Base-by-base conservation (phyloP, 2,888 invertebrate species). In the Eupelmus urozonus region DNA sequence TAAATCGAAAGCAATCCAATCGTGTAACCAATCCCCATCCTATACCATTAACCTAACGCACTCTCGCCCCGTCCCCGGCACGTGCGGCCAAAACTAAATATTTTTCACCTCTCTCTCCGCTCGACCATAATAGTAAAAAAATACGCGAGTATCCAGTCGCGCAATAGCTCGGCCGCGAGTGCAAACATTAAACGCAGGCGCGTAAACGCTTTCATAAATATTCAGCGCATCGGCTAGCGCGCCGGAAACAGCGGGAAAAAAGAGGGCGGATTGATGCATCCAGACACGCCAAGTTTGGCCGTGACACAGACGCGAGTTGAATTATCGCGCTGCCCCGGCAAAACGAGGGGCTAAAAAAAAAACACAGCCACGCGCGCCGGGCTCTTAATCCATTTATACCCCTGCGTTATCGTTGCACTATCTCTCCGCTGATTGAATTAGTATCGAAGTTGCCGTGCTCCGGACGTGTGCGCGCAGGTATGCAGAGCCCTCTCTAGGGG, bases 391-490 rank as follows among this genome's bases (percentile, higher is more conserved):
- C 69, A 78, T 66, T 80, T 80, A 80, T 57, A 45, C 73, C 69
- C 60, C 69, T 72, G 62, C 42, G 18, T 55, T 76, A 49, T 69
- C n/a, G n/a, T 18, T 53, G 74, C 57, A 20, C 29, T 11, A 3
- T 18, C 42, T 18, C 60, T 1, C 53, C 23, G 49, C 60, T 73
- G 81, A 85, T 85, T 82, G 78, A 83, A 83, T 85, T 83, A 85
- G 83, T 80, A 82, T 83, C 79, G 82, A 82, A 85, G 81, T 82
- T 81, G 57, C n/a, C n/a, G n/a, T n/a, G n/a, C 65, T 57, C 60
- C 69, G 71, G 70, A 79, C 79, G 42, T 75, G 53, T 59, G 29
- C n/a, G 18, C 55, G n/a, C 66, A 71, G 60, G 65, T 66, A 63
- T 51, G 59, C n/a, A 27, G 13, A 27, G 42, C 55, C 40, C 13